Evolutionary conservation across 2,113 vertebrate genomes (phyloP), one percentile per base, ranked within the genome.

Genomic region (Xiphophorus couchianus): DNA sequence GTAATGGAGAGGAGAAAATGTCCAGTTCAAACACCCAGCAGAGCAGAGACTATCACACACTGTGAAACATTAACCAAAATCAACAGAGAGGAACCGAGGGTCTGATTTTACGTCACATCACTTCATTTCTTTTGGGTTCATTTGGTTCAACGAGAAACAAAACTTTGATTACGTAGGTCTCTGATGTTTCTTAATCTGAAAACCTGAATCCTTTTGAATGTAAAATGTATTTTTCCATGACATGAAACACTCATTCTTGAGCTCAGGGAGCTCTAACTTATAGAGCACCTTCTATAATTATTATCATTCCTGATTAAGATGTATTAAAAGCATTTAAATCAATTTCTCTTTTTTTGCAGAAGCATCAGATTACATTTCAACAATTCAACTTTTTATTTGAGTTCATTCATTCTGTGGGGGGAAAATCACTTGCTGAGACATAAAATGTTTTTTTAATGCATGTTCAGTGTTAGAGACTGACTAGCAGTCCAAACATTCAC

Each of bases 1-100:
- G 67, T 78, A 11, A 44, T 44, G 73, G 62, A 61, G 71, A 75
- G 27, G 84, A 19, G 71, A 74, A 82, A 71, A 19, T 77, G 51
- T 83, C 61, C 37, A 27, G 66, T 73, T 62, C 22, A 84, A 84
- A 82, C 73, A 77, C 76, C 87, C 80, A 73, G 62, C 75, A 81
- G 79, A 84, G 81, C 61, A 68, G 63, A 54, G 73, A 73, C 71
- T 29, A 39, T 58, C 42, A 82, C 58, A 68, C 27, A 54, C 67
- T 73, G 71, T 58, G 75, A 85, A 85, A 80, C 33, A 60, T 48
- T 66, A 80, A 80, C 31, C 11, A 33, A 81, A 84, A 42, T 14
- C 66, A 54, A 51, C 62, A 19, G 29, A 75, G 9, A 10, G 61
- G 39, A 48, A 44, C 29, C 22, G 29, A 69, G 19, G 37, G 74